A percentile compares a stretch with the other conserved stretches of the same genome.
Conservation (phyloP, 1,140 invertebrate genomes). For the Cherax destructor region DNA sequence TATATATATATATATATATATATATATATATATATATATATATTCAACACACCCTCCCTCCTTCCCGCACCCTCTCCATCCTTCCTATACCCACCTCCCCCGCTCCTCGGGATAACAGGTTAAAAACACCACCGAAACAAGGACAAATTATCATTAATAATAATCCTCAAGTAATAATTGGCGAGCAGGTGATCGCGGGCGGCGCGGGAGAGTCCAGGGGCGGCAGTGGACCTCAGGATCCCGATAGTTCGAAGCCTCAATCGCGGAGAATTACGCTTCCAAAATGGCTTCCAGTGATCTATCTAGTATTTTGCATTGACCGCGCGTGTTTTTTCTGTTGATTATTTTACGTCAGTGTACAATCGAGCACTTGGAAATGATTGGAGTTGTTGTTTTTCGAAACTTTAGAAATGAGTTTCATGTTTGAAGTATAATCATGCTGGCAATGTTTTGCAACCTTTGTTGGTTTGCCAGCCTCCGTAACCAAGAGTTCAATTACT, state of each 20-base stretch:
- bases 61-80: neutral
- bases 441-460: constrained; percentile 66
- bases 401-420: constrained; percentile 70
- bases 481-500: constrained; percentile 46
- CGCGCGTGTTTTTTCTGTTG: constrained; percentile 41
- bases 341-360: constrained; percentile 65
- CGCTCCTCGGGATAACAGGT: neutral
- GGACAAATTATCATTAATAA: constrained; percentile 43
- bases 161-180: constrained; percentile 44
- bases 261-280: neutral
- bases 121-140: constrained; percentile 7
- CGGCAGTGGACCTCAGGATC: neutral
- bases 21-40: no score
- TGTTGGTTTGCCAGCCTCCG: constrained; percentile 51
- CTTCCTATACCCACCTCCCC: neutral
- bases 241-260: constrained; percentile 15
- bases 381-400: constrained; percentile 69
- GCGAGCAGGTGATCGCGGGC: constrained; percentile 1
- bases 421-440: constrained; percentile 69
- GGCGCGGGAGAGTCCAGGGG: neutral
- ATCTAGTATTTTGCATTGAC: constrained; percentile 31
- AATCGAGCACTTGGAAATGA: constrained; percentile 64
- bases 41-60: neutral
- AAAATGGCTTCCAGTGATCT: constrained; percentile 65
- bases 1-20: no score